phyloP scores from a whole-genome alignment of 2,113 vertebrate species.

The Crypturellus undulatus region DNA sequence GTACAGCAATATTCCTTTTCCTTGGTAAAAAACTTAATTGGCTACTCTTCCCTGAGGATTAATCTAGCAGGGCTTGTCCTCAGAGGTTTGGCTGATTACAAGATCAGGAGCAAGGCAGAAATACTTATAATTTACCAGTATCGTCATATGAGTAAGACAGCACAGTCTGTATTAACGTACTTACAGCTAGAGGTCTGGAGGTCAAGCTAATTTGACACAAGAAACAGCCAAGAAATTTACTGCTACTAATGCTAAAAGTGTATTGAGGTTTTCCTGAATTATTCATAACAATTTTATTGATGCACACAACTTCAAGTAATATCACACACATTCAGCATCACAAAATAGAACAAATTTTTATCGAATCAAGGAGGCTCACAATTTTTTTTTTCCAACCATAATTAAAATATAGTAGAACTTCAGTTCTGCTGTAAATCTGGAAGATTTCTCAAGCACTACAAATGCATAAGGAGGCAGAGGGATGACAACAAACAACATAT shows the following conservation, averaged over 20 bases:
- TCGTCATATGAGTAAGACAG: not conserved
- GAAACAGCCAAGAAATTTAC: not conserved
- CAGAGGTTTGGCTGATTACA: not conserved
- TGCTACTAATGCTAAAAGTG: not conserved
- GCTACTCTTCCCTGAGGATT: not conserved
- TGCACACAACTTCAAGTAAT: not conserved
- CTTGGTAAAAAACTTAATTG: not conserved
- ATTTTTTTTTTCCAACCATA: not conserved
- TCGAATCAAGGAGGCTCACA: not conserved
- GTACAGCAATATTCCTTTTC: not conserved
- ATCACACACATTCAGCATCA: not conserved
- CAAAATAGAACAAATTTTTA: not conserved
- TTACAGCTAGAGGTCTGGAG: not conserved
- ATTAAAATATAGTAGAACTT: not conserved
- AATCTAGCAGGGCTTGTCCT: not conserved
- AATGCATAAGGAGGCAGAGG: not conserved
- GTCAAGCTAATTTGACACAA: not conserved
- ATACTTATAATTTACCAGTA: not conserved
- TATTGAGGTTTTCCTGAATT: not conserved
- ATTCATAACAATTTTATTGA: not conserved
- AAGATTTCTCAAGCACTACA: not conserved
- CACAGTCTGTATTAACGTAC: not conserved
- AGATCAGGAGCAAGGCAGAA: not conserved
- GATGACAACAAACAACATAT: not conserved
- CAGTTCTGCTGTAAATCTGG: not conserved